Base-by-base conservation (phyloP, 1,140 invertebrate genomes). In the Brachionus plicatilis region DNA sequence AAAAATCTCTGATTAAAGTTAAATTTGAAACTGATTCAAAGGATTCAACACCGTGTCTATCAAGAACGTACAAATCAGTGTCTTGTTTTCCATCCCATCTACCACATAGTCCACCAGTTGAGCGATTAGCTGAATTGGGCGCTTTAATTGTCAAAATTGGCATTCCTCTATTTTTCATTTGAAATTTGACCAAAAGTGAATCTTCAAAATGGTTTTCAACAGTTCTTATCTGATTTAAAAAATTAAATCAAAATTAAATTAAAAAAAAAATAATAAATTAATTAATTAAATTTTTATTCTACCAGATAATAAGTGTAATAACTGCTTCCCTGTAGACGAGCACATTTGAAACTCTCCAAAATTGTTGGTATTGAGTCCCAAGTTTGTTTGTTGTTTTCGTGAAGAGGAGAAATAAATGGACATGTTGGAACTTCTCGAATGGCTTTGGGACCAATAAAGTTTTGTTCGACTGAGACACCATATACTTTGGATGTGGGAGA, bases 11-110 rank as follows among this genome's bases (percentile, higher is more conserved):
- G 53, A 50, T 29, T 24, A 17, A 37, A 24, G n/a, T 17, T 50
- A 79, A 56, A 29, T 50, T 53, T 33, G 11, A 27, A 79, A 17
- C 33, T 33, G 50, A 24, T 24, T 65, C n/a, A 82, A 65, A 82
- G 3, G 53, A 9, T 82, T 82, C 78, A 24, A 82, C 50, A 45
- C 78, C 78, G n/a, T 82, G 7, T 37, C 33, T 20, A 17, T 82
- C 60, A 29, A 82, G 53, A 29, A 60, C 50, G 14, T 82, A 82
- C 24, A 82, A 60, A 60, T 76, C 72, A 47, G n/a, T 50, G n/a
- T 47, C 45, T 47, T 9, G 17, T 20, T 27, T 50, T 11, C 72
- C 41, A 76, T 76, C 43, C 41, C 41, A 76, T 27, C 72, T 29
- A 50, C 72, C 72, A 29, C 72, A 76, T 12, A 76, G 45, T 27